Evolutionary conservation across 64 coral and sea anemone genomes (phyloP).

Genomic region (Stichodactyla helianthus): DNA sequence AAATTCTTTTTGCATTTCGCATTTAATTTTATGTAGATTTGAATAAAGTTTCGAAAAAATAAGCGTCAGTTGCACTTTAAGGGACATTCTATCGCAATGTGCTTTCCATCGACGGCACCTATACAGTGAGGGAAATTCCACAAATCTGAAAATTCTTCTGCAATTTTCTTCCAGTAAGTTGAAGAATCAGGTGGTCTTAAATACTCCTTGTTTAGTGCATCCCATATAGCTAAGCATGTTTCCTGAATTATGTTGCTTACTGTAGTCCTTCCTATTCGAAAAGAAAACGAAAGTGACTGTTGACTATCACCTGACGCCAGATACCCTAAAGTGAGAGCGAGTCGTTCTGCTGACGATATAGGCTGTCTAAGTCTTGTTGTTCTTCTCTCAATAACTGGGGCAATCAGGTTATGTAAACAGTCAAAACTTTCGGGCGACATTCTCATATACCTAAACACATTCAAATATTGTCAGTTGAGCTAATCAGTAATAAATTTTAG

Average conservation of each 20-base stretch:
- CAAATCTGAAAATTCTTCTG: conserved; percentile 22
- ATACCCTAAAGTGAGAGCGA: conserved; percentile 31
- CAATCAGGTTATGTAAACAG: conserved; percentile 18
- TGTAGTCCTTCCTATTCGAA: conserved; percentile 41
- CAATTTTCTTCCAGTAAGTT: conserved; percentile 35
- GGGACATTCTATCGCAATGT: conserved; percentile 40
- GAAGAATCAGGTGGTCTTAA: conserved; percentile 39
- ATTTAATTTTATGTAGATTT: no score
- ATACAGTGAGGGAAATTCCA: conserved; percentile 55
- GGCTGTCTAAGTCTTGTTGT: conserved; percentile 30
- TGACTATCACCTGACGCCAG: conserved; percentile 29
- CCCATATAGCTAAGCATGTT: conserved; percentile 50
- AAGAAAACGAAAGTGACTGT: conserved; percentile 41
- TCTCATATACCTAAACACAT: conserved; percentile 18
- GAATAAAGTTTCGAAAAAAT: no score
- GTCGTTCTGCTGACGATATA: conserved; percentile 27
- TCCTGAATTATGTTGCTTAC: conserved; percentile 29
- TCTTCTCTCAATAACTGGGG: conserved; percentile 19
- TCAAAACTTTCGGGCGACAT: conserved; percentile 36
- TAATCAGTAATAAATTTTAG: no score
- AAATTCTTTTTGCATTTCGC: no score
- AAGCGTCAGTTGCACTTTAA: no score
- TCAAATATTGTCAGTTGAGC: no score
- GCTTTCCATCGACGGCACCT: conserved; percentile 35
- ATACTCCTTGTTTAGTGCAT: conserved; percentile 16